phyloP scores from a whole-genome alignment of 2,888 invertebrate species.

The Tiliacea aurago region DNA sequence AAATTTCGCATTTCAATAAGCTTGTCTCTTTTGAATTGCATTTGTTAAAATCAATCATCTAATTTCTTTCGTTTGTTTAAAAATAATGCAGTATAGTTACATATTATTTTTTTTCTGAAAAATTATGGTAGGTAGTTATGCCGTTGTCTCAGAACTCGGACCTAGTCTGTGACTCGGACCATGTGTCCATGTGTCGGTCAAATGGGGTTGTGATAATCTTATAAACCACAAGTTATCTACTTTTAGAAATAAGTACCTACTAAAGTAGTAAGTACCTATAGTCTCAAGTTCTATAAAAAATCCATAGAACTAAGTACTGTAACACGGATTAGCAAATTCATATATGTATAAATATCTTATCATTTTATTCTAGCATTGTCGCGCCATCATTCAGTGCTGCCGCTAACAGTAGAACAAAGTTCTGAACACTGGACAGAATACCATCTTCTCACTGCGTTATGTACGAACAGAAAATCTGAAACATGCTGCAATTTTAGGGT shows the following conservation, averaged over 20 bases:
- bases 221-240: neutral
- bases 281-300: neutral
- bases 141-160: neutral
- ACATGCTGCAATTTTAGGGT: neutral
- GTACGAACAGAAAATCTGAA: neutral
- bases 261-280: neutral
- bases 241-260: neutral
- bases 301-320: neutral
- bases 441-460: too few relatives aligned
- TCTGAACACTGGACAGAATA: conserved; percentile 4
- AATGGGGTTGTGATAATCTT: neutral
- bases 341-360: too few relatives aligned
- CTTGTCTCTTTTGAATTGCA: neutral
- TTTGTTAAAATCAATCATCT: neutral
- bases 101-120: neutral
- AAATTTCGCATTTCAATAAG: neutral
- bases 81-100: neutral
- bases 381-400: neutral
- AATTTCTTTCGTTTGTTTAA: neutral
- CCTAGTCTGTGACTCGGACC: too few relatives aligned
- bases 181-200: neutral
- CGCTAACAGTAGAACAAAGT: neutral
- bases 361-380: neutral
- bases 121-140: neutral
- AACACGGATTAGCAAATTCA: neutral